phyloP scores from a whole-genome alignment of 2,888 invertebrate species.

The Selenia dentaria region DNA sequence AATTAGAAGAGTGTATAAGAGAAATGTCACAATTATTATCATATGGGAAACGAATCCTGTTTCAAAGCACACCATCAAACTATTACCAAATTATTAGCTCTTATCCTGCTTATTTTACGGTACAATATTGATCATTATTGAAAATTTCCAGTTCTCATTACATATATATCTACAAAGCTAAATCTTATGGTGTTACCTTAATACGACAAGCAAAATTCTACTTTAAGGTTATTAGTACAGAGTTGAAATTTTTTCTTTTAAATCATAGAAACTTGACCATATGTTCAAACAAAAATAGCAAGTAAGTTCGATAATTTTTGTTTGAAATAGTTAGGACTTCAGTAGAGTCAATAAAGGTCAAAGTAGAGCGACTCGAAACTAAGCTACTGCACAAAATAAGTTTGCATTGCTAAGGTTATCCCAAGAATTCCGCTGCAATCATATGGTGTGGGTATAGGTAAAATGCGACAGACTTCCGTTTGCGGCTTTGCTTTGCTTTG shows the following conservation, averaged over 20 bases:
- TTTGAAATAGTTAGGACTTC: neutral
- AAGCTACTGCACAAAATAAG: neutral
- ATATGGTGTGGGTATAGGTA: neutral
- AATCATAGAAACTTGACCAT: conserved; percentile 13
- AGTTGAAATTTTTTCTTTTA: conserved; percentile 2
- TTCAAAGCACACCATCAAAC: conserved; percentile 21
- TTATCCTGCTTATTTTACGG: conserved; percentile 7
- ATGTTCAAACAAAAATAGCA: conserved; percentile 13
- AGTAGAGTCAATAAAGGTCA: neutral
- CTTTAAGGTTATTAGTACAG: rapidly evolving
- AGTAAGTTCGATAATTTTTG: neutral
- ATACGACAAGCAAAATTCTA: conserved; percentile 21
- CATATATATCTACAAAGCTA: conserved; percentile 59
- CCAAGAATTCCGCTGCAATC: neutral
- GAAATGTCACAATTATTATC: conserved; percentile 21
- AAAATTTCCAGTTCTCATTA: conserved; percentile 49
- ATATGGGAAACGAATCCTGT: conserved; percentile 30
- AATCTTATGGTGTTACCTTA: conserved; percentile 62
- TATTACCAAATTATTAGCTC: too few species aligned
- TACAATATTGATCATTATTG: conserved; percentile 26
- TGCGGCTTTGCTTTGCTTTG: neutral
- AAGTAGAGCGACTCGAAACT: neutral
- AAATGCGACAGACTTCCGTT: neutral
- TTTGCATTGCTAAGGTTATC: neutral
- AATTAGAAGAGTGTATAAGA: conserved; percentile 1